A percentile compares a stretch with the other conserved stretches of the same genome.
Conservation (phyloP, 2,888 invertebrate species). For the Cremastinae sp. region DNA sequence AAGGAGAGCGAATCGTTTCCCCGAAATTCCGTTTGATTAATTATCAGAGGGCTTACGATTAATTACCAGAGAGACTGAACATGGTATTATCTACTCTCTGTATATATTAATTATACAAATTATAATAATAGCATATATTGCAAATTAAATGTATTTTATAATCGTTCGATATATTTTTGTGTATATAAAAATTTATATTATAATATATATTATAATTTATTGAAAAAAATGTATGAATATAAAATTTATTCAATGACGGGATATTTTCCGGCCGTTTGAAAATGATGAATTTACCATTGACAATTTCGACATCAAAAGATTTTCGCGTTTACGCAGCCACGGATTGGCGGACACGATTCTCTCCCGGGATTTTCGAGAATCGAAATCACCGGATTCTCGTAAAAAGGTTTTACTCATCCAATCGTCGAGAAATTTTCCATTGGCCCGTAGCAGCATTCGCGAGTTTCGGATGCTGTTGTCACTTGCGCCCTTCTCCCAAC, state of each 20-base stretch:
- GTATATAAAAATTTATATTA: too few relatives aligned
- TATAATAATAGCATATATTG: too few relatives aligned
- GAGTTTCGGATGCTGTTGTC: slow-evolving; percentile 9
- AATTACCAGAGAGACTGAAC: slow-evolving; percentile 2
- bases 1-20: slow-evolving; percentile 7
- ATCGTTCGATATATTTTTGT: too few relatives aligned
- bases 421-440: slow-evolving; percentile 10
- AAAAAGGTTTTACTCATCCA: slow-evolving; percentile 41
- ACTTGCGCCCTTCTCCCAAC: slow-evolving; percentile 6
- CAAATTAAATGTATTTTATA: too few relatives aligned
- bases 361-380: slow-evolving; percentile 43
- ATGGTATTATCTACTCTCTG: too few relatives aligned
- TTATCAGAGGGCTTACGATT: neutral
- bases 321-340: slow-evolving; percentile 44
- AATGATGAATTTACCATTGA: slow-evolving; percentile 24
- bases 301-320: slow-evolving; percentile 42
- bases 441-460: neutral
- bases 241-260: too few relatives aligned
- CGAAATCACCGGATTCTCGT: slow-evolving; percentile 16
- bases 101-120: too few relatives aligned
- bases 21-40: too few relatives aligned
- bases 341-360: slow-evolving; percentile 40
- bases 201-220: too few relatives aligned
- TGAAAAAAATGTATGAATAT: too few relatives aligned
- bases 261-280: too few relatives aligned